phyloP scores from a whole-genome alignment of 2,797 vertebrate species.

The Chloroceryle amazona region DNA sequence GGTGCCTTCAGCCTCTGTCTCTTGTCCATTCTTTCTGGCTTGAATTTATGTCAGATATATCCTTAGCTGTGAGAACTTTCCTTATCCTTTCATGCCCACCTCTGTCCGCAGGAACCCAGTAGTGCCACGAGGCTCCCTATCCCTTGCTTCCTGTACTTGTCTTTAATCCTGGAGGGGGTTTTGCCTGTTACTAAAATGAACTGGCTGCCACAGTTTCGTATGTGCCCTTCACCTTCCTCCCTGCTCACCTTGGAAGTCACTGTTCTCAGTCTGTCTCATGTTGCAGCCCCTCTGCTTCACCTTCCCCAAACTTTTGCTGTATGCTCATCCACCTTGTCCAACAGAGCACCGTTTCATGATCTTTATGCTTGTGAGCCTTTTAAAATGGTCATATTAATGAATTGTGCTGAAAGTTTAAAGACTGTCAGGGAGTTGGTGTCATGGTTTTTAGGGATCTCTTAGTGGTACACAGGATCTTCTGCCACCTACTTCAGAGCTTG shows the following conservation, averaged over 20 bases:
- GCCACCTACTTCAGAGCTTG: fast-evolving
- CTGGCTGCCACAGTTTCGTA: neutral
- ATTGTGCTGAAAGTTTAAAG: neutral
- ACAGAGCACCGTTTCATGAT: fast-evolving
- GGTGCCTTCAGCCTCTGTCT: neutral
- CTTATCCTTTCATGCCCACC: neutral
- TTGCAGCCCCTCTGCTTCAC: neutral
- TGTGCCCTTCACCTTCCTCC: neutral
- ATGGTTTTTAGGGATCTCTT: neutral
- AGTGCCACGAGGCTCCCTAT: neutral
- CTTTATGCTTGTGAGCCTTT: neutral
- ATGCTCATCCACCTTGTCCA: neutral
- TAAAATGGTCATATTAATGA: neutral
- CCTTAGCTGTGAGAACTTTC: neutral
- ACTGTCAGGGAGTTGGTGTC: neutral
- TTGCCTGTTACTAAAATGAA: neutral
- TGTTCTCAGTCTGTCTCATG: neutral
- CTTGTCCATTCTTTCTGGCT: neutral
- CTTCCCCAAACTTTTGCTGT: neutral
- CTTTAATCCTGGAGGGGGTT: neutral
- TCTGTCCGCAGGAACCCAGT: neutral
- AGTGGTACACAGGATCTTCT: neutral
- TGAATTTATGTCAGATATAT: neutral
- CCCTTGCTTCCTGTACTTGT: neutral
- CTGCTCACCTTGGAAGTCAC: neutral